phyloP scores from a whole-genome alignment of 2,797 vertebrate species.

The Danio jaintianensis region DNA sequence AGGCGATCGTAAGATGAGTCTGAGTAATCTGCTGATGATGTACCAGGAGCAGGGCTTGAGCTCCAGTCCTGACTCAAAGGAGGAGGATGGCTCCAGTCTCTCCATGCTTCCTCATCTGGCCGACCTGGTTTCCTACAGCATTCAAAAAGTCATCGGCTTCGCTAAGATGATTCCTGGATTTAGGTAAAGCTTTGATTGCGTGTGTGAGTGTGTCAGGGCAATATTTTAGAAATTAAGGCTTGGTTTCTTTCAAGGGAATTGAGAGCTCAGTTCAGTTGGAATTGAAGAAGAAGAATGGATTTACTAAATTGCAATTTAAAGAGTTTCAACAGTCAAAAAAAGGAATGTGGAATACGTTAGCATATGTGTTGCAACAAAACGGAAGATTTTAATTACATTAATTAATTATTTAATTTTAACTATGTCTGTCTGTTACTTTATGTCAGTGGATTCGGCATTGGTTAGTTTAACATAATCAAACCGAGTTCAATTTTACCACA shows the following conservation, averaged over 20 bases:
- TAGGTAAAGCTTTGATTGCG: conserved; percentile 78
- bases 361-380: not conserved
- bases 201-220: not conserved
- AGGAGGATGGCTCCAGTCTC: conserved; percentile 81
- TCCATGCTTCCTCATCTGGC: conserved; percentile 96
- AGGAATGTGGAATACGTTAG: not conserved
- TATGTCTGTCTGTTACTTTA: too few relatives aligned
- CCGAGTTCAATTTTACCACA: not conserved
- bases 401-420: too few relatives aligned
- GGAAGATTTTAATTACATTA: too few relatives aligned
- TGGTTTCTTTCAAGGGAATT: too few relatives aligned
- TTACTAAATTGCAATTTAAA: not conserved
- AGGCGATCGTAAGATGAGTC: conserved; percentile 81
- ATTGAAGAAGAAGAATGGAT: not conserved
- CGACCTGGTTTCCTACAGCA: conserved; percentile 97
- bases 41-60: conserved; percentile 80
- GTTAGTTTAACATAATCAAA: too few relatives aligned
- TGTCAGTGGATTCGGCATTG: too few relatives aligned
- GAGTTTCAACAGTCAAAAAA: not conserved
- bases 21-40: conserved; percentile 84
- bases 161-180: conserved; percentile 99
- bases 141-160: conserved; percentile 97
- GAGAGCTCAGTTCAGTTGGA: not conserved
- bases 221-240: too few relatives aligned
- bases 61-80: conserved; percentile 79